Conservation (phyloP, 2,888 invertebrate species). For the Apodemia mormo region DNA sequence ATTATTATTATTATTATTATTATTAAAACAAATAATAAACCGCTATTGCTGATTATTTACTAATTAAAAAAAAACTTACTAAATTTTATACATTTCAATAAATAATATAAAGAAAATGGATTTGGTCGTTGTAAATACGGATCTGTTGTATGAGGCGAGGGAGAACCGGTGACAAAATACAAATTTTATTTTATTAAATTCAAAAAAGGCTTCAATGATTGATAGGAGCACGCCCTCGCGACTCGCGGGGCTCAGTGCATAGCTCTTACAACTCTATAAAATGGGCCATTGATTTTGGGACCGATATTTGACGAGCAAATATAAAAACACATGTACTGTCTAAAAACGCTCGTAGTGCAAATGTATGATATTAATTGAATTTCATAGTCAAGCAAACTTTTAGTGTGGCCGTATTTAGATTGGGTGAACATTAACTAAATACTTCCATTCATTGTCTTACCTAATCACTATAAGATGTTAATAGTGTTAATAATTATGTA, state of each 20-base stretch:
- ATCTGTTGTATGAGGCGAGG: slow-evolving; percentile 67
- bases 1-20: too few relatives aligned
- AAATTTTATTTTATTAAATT: slow-evolving; percentile 83
- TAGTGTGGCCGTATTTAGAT: not conserved
- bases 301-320: slow-evolving; percentile 16
- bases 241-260: slow-evolving; percentile 51
- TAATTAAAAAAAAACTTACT: too few relatives aligned
- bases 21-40: too few relatives aligned
- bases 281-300: slow-evolving; percentile 65
- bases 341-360: not conserved
- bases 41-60: too few relatives aligned
- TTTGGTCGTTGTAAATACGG: slow-evolving; percentile 42
- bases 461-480: too few relatives aligned
- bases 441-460: too few relatives aligned
- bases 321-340: slow-evolving; percentile 19
- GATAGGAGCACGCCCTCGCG: slow-evolving; percentile 73
- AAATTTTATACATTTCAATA: too few relatives aligned
- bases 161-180: slow-evolving; percentile 81
- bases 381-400: not conserved
- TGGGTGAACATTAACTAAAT: not conserved
- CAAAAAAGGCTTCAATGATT: slow-evolving; percentile 82
- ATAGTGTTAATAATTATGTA: too few relatives aligned
- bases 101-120: not conserved
- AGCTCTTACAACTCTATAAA: slow-evolving; percentile 76
- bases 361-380: not conserved